Conservation (phyloP, 2,888 invertebrate species). For the Phengaris alcon region DNA sequence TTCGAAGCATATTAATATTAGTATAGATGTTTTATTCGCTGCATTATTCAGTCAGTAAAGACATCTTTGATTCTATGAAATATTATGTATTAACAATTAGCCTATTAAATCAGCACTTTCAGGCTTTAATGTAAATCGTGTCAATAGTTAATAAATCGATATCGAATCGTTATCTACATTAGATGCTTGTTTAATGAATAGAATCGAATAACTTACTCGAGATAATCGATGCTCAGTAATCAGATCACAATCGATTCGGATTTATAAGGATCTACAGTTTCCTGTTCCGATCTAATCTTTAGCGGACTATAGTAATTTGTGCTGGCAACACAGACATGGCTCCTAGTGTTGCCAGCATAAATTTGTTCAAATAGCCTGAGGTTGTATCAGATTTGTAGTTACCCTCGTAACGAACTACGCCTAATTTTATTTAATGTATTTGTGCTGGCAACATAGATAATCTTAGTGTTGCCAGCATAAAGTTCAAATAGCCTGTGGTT, state of each 20-base stretch:
- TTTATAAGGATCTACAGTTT: conserved; percentile 71
- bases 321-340: conserved; percentile 33
- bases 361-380: conserved; percentile 30
- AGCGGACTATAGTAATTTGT: conserved; percentile 46
- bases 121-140: conserved; percentile 50
- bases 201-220: conserved; percentile 74
- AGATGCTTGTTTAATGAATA: conserved; percentile 70
- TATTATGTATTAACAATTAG: not conserved
- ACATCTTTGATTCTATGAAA: too few species aligned
- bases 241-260: conserved; percentile 70
- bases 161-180: conserved; percentile 66
- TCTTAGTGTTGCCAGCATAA: not conserved
- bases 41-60: too few species aligned
- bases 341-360: conserved; percentile 30
- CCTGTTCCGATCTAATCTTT: conserved; percentile 50
- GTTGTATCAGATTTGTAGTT: conserved; percentile 26
- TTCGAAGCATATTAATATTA: too few species aligned
- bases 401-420: not conserved
- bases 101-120: conserved; percentile 9
- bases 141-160: conserved; percentile 65
- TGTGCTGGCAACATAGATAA: not conserved
- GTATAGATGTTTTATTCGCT: too few species aligned
- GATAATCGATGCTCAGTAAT: conserved; percentile 76
- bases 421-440: not conserved
- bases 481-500: not conserved